Evolutionary conservation across 2,113 vertebrate species (phyloP), one percentile per base, ranked within the genome.

Genomic region (Amazona guildingii): DNA sequence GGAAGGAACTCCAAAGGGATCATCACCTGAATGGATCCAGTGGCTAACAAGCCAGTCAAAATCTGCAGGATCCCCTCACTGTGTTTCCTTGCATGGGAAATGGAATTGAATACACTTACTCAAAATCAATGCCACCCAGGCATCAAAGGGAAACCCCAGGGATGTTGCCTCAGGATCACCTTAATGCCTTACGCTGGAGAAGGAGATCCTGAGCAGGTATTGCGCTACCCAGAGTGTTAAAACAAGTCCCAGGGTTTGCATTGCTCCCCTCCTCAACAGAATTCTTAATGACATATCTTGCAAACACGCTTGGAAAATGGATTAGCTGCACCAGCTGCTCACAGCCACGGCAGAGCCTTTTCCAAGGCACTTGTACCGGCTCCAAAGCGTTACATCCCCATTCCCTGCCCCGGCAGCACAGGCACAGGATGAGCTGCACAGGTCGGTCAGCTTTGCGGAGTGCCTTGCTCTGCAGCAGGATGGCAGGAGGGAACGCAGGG

Each of bases 241-340:
- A 89, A 90, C 92, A 86, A 92, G 83, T 35, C 93, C 83, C 73
- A 68, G 8, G 89, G 75, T 69, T 83, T 69, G 83, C 88, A 96
- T 95, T 86, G 87, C 92, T 76, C 86, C 48, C 77, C 92, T 64
- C 76, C 94, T 84, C 43, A 10, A 81, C 95, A 94, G 78, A 96
- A 70, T 86, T 91, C 97, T 81, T 95, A 63, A 94, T 97, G 86
- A 80, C 25, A 84, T 29, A 72, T 70, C 91, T 70, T 75, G 90
- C 91, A 85, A 96, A 92, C 2, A 21, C 9, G 27, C 68, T 41
- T 49, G 89, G 96, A 83, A 84, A 95, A 96, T 7, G 95, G 91
- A 96, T 98, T 94, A 94, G 74, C 88, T 13, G 25, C 44, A 28
- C 52, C 95, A 97, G 97, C 97, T 96, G 95, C 93, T 97, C 49